These are phyloP conservation scores for Laticauda laticaudata DNA, from an alignment of 2,113 vertebrate genomes.

Conservation along the genomic window DNA sequence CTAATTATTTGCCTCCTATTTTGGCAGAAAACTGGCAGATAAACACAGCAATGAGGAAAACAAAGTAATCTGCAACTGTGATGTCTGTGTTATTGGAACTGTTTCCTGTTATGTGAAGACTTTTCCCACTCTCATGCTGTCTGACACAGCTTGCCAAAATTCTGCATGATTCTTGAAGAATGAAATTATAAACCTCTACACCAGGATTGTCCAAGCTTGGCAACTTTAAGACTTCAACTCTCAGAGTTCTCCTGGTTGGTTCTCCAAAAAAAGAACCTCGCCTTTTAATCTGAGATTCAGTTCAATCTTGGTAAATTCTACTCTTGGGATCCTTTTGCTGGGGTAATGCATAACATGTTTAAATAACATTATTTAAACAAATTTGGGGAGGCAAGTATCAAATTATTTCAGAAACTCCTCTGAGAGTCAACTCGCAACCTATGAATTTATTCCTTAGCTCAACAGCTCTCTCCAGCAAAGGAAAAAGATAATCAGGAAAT, in stretches of 20 bases:
- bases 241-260: background rate
- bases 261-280: background rate
- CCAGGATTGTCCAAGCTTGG: background rate
- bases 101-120: background rate
- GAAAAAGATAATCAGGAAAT: slow-evolving; percentile 6
- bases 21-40: no score
- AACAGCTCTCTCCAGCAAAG: background rate
- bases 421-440: slow-evolving; percentile 1
- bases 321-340: background rate
- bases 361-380: background rate
- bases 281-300: background rate
- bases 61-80: background rate
- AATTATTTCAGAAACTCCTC: slow-evolving; percentile 9
- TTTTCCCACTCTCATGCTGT: background rate
- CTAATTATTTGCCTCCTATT: background rate
- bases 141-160: background rate
- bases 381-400: background rate
- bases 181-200: background rate
- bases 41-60: background rate
- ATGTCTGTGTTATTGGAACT: background rate
- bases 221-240: background rate
- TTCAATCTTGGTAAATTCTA: background rate
- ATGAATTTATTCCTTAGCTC: slow-evolving; percentile 20
- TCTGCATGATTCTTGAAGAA: background rate
- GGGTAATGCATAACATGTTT: background rate